phyloP scores from a whole-genome alignment of 2,888 invertebrate genomes.

The Sussaba pulchella region DNA sequence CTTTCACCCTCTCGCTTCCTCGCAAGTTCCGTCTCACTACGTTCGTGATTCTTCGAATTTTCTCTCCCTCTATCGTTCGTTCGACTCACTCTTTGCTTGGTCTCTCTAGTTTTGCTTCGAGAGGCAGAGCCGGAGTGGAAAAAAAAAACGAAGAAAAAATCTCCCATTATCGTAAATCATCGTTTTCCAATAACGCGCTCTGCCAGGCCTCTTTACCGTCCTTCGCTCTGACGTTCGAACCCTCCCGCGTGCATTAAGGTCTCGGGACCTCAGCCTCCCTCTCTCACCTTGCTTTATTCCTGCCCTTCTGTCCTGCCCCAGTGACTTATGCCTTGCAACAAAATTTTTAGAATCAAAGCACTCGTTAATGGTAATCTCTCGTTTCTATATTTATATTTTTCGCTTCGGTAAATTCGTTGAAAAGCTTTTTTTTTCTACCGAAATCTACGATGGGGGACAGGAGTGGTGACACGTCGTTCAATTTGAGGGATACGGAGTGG shows the following conservation, averaged over 20 bases:
- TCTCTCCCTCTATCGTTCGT: slow-evolving; percentile 59
- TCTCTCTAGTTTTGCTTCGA: slow-evolving; percentile 61
- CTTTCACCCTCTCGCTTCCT: slow-evolving; percentile 67
- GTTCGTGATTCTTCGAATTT: slow-evolving; percentile 49
- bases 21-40: slow-evolving; percentile 58
- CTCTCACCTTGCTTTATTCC: slow-evolving; percentile 58
- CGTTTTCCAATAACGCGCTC: slow-evolving; percentile 86
- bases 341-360: not conserved
- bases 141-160: slow-evolving; percentile 82
- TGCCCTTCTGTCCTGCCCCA: slow-evolving; percentile 16
- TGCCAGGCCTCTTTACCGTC: slow-evolving; percentile 82
- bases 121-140: slow-evolving; percentile 38
- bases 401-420: too few species aligned
- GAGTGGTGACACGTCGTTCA: not conserved
- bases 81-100: slow-evolving; percentile 68
- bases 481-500: not conserved
- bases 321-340: slow-evolving; percentile 19
- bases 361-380: slow-evolving; percentile 25
- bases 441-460: not conserved
- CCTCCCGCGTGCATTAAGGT: slow-evolving; percentile 54
- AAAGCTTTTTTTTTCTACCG: slow-evolving; percentile 24
- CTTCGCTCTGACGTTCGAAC: slow-evolving; percentile 66
- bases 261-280: slow-evolving; percentile 50
- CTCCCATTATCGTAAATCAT: slow-evolving; percentile 87
- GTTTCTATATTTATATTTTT: slow-evolving; percentile 43